phyloP scores from a whole-genome alignment of 2,888 invertebrate genomes.

The Erannis defoliaria region DNA sequence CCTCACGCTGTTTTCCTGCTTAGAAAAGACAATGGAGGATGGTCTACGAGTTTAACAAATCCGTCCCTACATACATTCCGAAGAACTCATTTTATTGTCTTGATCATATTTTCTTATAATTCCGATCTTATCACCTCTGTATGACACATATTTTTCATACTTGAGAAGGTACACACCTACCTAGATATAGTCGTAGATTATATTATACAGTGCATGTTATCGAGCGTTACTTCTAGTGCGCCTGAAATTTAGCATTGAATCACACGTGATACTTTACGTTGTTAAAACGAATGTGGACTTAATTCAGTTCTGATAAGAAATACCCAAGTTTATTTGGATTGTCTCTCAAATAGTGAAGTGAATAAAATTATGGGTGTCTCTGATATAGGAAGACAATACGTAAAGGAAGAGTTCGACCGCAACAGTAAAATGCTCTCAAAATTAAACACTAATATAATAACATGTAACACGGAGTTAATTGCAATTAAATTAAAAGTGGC shows the following conservation, averaged over 20 bases:
- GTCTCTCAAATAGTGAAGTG: conserved; percentile 6
- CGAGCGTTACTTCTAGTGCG: conserved; percentile 14
- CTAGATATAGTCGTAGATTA: conserved; percentile 11
- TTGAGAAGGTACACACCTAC: conserved; percentile 16
- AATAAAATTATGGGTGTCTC: conserved; percentile 25
- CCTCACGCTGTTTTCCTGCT: too few relatives aligned
- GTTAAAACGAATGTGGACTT: conserved; percentile 16
- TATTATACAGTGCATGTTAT: conserved; percentile 32
- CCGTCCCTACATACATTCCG: neutral
- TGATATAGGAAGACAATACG: conserved; percentile 43
- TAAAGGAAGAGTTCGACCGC: conserved; percentile 55
- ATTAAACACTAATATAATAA: conserved; percentile 56
- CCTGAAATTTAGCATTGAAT: conserved; percentile 25
- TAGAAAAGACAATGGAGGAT: too few relatives aligned
- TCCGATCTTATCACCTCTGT: conserved; percentile 18
- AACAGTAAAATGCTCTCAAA: conserved; percentile 57
- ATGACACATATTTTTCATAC: conserved; percentile 11
- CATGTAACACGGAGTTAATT: conserved; percentile 56
- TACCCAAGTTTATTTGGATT: conserved; percentile 1
- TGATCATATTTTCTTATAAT: neutral
- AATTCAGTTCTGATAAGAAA: conserved; percentile 15
- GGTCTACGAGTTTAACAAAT: too few relatives aligned
- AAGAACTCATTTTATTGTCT: neutral
- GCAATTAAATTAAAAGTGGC: conserved; percentile 62
- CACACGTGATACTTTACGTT: conserved; percentile 26